Evolutionary conservation across 2,113 vertebrate species (phyloP), one percentile per base, ranked within the genome.

Genomic region (Phoenicopterus ruber): DNA sequence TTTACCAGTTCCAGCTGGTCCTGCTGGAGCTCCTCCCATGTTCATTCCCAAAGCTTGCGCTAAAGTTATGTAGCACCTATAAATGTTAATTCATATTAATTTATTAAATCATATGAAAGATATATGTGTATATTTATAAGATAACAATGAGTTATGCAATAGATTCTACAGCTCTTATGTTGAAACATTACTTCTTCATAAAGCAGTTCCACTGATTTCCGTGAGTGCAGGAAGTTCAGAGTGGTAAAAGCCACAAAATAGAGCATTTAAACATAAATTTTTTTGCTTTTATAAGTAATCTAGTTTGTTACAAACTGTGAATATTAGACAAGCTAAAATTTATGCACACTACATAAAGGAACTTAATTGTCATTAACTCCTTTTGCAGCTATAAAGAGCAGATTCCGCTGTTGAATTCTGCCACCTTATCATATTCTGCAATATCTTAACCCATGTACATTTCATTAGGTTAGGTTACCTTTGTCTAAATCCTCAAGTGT

Each of bases 1-100:
- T 98, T 99, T 99, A 74, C 99, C 99, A 9, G 99, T 99, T 72
- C 99, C 99, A 1, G 99, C 99, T 13, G 99, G 99, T 79, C 99
- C 99, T 26, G 98, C 98, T 28, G 99, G 99, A 46, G 99, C 99
- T 57, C 98, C 99, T 81, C 99, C 99, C 98, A 99, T 99, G 70
- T 98, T 99, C 99, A 99, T 99, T 44, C 98, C 98, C 85, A 99
- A 96, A 63, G 99, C 99, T 92, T 99, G 99, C 0, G 99, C 97
- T 94, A 99, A 96, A 6, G 99, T 99, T 96, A 99, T 99, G 38
- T 99, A 99, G 85, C 99, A 99, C 88, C 99, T 99, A 96, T 24
- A 97, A 94, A 95, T 5, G 18, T 72, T 62, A 96, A 96, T 74
- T 74, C 25, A 88, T 46, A 90, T 82, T 21, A 32, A 59, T 81